Conservation (phyloP, 92 coral and sea anemone species). For the Umimayanthus chanpuru region DNA sequence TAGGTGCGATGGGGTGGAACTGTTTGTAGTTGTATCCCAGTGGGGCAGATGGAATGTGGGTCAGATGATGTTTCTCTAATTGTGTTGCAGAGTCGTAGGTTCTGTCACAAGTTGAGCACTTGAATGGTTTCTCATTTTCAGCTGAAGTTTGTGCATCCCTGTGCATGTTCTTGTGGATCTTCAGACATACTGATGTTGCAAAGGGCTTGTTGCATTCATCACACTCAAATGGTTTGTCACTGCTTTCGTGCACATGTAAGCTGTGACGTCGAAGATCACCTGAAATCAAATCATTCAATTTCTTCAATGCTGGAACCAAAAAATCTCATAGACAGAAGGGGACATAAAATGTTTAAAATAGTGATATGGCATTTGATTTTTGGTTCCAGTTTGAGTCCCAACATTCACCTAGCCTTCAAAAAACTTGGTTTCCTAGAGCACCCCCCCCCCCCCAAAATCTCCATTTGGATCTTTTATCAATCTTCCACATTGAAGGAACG, state of each 20-base stretch:
- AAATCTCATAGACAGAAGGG: too few species aligned
- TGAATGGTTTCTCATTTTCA: conserved; percentile 53
- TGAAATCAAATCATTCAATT: background rate
- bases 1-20: conserved; percentile 69
- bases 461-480: too few species aligned
- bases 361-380: too few species aligned
- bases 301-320: background rate
- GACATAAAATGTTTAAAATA: too few species aligned
- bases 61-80: conserved; percentile 57
- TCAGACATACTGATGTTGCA: conserved; percentile 58
- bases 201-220: conserved; percentile 66
- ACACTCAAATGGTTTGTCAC: conserved; percentile 72
- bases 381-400: background rate
- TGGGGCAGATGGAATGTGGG: conserved; percentile 56
- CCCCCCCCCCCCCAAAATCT: too few species aligned
- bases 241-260: conserved; percentile 87
- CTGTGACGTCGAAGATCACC: conserved; percentile 97
- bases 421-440: too few species aligned
- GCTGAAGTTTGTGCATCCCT: conserved; percentile 30
- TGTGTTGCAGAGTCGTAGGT: conserved; percentile 55
- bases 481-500: too few species aligned
- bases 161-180: conserved; percentile 60
- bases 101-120: conserved; percentile 57
- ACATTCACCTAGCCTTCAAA: too few species aligned
- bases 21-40: conserved; percentile 60